Percentiles rank a stretch among this genome's conserved stretches.
Conservation (phyloP, 64 coral and sea anemone genomes). For the Dendronephthya gigantea region DNA sequence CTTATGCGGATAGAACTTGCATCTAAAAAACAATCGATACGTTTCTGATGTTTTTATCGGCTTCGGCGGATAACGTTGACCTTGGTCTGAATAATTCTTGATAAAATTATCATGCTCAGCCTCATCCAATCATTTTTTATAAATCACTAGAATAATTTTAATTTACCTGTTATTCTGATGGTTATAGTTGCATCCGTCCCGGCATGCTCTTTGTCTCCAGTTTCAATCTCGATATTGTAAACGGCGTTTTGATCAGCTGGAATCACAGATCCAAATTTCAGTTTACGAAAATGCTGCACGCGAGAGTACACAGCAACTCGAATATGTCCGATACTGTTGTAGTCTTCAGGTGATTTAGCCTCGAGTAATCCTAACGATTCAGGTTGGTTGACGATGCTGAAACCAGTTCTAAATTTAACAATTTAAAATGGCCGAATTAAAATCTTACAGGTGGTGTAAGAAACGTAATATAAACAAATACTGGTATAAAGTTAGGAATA, state of each 20-base stretch:
- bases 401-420: conserved; percentile 22
- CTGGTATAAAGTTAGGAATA: no score
- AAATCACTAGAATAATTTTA: not conserved
- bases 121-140: not conserved
- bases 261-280: not conserved
- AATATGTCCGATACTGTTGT: conserved; percentile 33
- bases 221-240: conserved; percentile 32
- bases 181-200: conserved; percentile 32
- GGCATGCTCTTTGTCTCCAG: not conserved
- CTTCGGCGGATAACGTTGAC: no score
- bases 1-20: no score
- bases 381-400: conserved; percentile 29
- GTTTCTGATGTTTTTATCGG: no score
- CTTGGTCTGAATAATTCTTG: no score
- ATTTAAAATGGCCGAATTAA: no score
- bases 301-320: conserved; percentile 17
- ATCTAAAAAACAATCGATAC: no score
- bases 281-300: not conserved
- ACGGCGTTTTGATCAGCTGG: not conserved
- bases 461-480: no score
- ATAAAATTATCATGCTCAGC: no score
- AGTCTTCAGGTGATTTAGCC: conserved; percentile 40
- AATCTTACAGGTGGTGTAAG: no score
- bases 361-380: conserved; percentile 23
- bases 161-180: conserved; percentile 43